Base-by-base conservation (phyloP, 2,888 invertebrate genomes). In the Sesia apiformis region DNA sequence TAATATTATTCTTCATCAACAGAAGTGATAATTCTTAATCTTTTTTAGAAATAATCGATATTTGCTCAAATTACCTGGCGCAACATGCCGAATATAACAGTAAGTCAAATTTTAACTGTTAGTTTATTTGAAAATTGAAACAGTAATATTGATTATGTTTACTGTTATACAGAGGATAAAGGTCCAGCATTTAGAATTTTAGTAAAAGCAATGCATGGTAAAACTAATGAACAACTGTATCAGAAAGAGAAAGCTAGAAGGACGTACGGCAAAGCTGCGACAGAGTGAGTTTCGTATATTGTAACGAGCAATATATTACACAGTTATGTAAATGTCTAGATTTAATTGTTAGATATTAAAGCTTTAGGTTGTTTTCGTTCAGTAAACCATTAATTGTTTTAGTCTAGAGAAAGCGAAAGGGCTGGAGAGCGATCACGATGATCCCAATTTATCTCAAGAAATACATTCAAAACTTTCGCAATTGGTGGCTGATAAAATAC, bases 61-160 rank as follows among this genome's bases (percentile, higher is more conserved):
- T 83, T 55, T 81, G 78, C 54, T 65, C 78, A 0, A 78, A 84
- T 57, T 82, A 74, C 63, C 66, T 87, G 49, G 81, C 87, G 1
- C 81, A 87, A 62, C 40, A 70, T 58, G 86, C 85, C 2, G 84
- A 85, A 62, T 67, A 65, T 55, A 79, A 78, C 52, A 85, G 87
- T 87, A 70, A 74, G 83, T 72, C 52, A 42, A 23, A 23, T 23
- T 23, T 23, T n/a, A 52, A 54, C 4, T 41, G 51, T 49, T 52
- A 6, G 46, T 50, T 52, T 39, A 38, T 50, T 38, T 50, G 38
- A 39, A 50, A 50, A 4, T 4, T 50, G 3, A 7, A 50, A 23
- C 4, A 50, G 38, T 50, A 7, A 8, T 42, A 5, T 3, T 7
- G 42, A 42, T 6, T 42, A 7, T 42, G 5, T 5, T 42, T 42